A percentile compares a stretch with the other conserved stretches of the same genome.
Evolutionary conservation across 2,888 invertebrate genomes (phyloP).

Genomic region (Hipparchia sbordonii): DNA sequence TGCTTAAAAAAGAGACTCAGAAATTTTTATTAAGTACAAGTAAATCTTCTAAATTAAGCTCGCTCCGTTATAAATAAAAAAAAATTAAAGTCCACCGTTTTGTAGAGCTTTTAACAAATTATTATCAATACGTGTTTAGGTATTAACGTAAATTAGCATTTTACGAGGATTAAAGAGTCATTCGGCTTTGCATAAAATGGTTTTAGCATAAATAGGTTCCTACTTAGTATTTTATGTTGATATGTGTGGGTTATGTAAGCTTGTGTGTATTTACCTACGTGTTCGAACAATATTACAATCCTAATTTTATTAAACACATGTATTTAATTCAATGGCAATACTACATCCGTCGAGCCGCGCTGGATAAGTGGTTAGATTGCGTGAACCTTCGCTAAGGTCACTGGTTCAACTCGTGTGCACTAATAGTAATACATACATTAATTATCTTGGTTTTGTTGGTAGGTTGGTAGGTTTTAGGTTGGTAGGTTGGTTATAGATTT

Average conservation of each 20-base stretch:
- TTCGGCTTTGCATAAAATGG: not conserved
- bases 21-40: not conserved
- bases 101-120: not conserved
- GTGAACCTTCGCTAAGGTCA: no score
- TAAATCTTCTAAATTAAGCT: not conserved
- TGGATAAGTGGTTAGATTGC: no score
- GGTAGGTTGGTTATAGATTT: no score
- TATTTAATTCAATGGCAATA: no score
- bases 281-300: no score
- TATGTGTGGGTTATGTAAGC: not conserved
- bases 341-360: no score
- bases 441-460: no score
- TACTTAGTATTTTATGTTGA: not conserved
- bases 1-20: no score
- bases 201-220: conserved; percentile 1
- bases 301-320: no score
- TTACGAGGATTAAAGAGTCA: conserved; percentile 1
- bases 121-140: not conserved
- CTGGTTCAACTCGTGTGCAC: no score
- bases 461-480: no score
- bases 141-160: conserved; percentile 8
- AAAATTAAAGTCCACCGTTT: not conserved
- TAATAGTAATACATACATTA: no score
- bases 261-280: not conserved
- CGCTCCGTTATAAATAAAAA: not conserved